Percentiles rank a stretch among this genome's conserved stretches.
These are phyloP conservation scores for Diploptera punctata DNA, from an alignment of 2,888 invertebrate genomes.

Conservation along the genomic window DNA sequence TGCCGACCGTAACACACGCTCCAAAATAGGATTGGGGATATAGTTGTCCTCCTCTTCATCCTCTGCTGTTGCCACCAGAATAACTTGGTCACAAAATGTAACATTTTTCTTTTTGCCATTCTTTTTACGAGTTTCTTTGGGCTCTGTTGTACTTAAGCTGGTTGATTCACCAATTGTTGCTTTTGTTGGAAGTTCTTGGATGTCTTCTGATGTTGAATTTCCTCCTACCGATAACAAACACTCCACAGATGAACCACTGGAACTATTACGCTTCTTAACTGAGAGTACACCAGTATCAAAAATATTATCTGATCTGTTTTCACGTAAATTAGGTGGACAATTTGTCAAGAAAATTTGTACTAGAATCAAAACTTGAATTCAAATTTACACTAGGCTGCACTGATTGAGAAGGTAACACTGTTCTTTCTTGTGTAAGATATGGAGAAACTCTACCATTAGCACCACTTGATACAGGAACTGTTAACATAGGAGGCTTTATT, in stretches of 20 bases:
- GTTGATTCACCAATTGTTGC: neutral
- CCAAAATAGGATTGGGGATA: conserved; percentile 89
- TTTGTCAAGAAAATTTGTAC: conserved; percentile 25
- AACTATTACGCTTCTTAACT: conserved; percentile 30
- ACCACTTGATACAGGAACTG: neutral
- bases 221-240: conserved; percentile 6
- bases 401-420: neutral
- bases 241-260: conserved; percentile 24
- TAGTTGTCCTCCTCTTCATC: conserved; percentile 91
- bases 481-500: neutral
- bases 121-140: conserved; percentile 59
- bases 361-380: neutral
- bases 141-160: neutral
- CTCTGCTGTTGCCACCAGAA: conserved; percentile 90
- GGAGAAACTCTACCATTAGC: neutral
- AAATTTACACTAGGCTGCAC: neutral
- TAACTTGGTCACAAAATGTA: conserved; percentile 94
- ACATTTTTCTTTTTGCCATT: conserved; percentile 90
- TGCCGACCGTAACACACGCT: conserved; percentile 83
- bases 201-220: neutral
- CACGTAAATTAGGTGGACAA: conserved; percentile 33
- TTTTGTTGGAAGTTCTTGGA: neutral
- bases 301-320: conserved; percentile 31
- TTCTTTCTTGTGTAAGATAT: neutral
- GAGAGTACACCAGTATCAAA: conserved; percentile 35